Evolutionary conservation across 2,113 vertebrate genomes (phyloP).

Genomic region (Podarcis raffonei): DNA sequence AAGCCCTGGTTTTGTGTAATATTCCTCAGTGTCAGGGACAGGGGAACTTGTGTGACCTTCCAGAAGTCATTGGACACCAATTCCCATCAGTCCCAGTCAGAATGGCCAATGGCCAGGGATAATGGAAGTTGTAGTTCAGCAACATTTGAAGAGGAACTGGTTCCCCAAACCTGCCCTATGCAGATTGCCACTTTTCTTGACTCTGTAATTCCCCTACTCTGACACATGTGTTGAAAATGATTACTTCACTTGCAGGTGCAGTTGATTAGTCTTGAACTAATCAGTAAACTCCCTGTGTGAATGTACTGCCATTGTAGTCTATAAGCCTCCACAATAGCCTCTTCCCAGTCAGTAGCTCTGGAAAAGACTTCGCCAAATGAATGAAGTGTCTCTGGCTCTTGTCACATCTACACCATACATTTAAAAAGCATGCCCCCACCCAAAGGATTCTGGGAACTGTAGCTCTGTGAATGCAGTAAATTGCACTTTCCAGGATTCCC

Average conservation of each 20-base stretch:
- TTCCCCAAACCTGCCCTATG: too few relatives aligned
- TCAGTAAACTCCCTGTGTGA: not conserved
- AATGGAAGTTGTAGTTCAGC: not conserved
- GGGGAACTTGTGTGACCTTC: not conserved
- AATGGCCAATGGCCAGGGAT: not conserved
- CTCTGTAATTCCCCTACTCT: not conserved
- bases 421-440: too few relatives aligned
- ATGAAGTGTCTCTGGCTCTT: not conserved
- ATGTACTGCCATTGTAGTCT: not conserved
- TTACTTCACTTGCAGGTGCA: not conserved
- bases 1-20: not conserved
- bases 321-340: not conserved
- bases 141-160: not conserved
- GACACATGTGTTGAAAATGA: not conserved
- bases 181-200: not conserved
- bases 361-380: not conserved
- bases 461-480: too few relatives aligned
- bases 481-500: too few relatives aligned
- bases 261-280: not conserved
- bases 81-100: not conserved
- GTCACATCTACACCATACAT: not conserved
- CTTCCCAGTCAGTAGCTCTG: too few relatives aligned
- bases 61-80: not conserved
- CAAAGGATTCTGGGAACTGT: too few relatives aligned
- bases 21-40: not conserved